Conservation (phyloP, 2,888 invertebrate genomes). For the Bombylius discolor region DNA sequence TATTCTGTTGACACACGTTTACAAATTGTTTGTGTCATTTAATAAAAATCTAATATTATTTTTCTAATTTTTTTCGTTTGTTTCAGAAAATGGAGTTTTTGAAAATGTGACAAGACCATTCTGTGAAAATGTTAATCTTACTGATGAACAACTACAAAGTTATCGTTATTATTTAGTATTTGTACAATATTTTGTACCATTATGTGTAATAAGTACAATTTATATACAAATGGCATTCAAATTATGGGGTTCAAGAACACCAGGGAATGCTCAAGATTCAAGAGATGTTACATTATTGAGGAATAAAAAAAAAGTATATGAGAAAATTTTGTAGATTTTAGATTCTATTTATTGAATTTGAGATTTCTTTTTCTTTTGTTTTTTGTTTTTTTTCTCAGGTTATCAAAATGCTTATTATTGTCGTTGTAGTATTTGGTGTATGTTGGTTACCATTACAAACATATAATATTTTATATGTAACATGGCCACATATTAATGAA, state of each 20-base stretch:
- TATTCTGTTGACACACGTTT: too few relatives aligned
- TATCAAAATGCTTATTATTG: slow-evolving; percentile 77
- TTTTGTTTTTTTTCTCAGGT: slow-evolving; percentile 43
- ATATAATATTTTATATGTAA: slow-evolving; percentile 58
- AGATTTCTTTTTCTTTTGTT: neutral
- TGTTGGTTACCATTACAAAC: slow-evolving; percentile 75
- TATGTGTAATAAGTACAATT: slow-evolving; percentile 68
- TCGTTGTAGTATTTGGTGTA: slow-evolving; percentile 65
- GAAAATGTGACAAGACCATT: slow-evolving; percentile 34
- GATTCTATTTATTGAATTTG: neutral
- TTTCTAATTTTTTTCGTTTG: neutral
- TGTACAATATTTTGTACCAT: slow-evolving; percentile 62
- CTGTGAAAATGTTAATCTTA: slow-evolving; percentile 40
- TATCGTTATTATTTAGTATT: slow-evolving; percentile 42
- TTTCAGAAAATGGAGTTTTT: slow-evolving; percentile 26
- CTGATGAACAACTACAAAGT: slow-evolving; percentile 36
- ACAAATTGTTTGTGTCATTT: too few relatives aligned
- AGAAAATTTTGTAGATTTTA: slow-evolving; percentile 20
- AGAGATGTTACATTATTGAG: slow-evolving; percentile 66
- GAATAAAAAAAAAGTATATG: slow-evolving; percentile 67
- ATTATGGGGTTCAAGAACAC: slow-evolving; percentile 66
- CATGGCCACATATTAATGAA: slow-evolving; percentile 55
- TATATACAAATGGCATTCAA: slow-evolving; percentile 67
- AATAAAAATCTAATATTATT: neutral
- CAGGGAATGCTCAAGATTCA: slow-evolving; percentile 64